Conservation (phyloP, 2,797 vertebrate genomes). For the Sphenopsis melanotis region DNA sequence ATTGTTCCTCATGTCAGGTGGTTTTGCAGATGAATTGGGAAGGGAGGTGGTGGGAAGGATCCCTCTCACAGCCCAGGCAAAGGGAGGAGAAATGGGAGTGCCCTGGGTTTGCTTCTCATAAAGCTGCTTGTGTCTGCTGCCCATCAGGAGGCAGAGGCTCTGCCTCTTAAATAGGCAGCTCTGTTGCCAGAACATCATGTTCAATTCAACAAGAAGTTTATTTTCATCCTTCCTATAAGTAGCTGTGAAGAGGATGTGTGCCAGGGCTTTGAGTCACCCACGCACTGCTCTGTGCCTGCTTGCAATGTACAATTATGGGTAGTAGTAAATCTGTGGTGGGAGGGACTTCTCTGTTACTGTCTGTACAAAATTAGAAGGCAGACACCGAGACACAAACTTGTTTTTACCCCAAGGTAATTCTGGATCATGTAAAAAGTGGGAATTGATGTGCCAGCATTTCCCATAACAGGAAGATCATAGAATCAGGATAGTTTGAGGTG, state of each 20-base stretch:
- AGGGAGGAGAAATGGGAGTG: neutral
- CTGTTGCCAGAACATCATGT: constrained; percentile 53
- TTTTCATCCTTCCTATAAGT: constrained; percentile 62
- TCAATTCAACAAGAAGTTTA: constrained; percentile 46
- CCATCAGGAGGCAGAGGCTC: neutral
- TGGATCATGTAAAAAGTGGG: neutral
- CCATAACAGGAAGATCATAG: neutral
- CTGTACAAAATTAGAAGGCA: constrained; percentile 34
- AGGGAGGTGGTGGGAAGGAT: neutral
- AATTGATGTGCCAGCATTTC: neutral
- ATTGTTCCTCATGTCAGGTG: neutral
- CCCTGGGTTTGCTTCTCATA: neutral
- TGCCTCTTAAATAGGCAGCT: constrained; percentile 29
- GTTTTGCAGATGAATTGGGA: neutral
- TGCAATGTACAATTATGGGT: constrained; percentile 40
- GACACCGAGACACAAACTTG: neutral
- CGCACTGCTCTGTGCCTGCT: neutral
- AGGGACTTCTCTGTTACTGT: constrained; percentile 23
- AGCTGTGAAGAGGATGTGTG: constrained; percentile 8
- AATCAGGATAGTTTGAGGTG: neutral
- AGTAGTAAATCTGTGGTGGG: constrained; percentile 43
- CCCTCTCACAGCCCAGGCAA: neutral
- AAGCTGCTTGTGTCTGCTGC: neutral
- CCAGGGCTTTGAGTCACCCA: constrained; percentile 53
- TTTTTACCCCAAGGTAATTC: neutral